Conservation (phyloP, 2,888 invertebrate genomes). For the Acronicta alni region DNA sequence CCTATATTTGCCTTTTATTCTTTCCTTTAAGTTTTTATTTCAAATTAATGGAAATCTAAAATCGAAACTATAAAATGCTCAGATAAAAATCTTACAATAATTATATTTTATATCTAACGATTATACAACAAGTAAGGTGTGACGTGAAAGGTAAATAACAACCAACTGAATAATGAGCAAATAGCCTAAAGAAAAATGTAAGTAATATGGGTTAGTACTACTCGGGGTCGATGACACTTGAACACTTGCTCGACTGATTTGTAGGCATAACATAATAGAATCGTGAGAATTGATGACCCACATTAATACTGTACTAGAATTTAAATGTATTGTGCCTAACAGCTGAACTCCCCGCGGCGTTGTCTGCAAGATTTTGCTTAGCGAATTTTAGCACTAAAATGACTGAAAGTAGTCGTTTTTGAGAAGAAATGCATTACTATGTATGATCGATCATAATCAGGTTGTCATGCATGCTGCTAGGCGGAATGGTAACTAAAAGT, state of each 20-base stretch:
- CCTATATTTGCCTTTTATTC: too few relatives aligned
- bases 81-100: too few relatives aligned
- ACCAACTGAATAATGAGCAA: slow-evolving; percentile 37
- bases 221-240: slow-evolving; percentile 57
- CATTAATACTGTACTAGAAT: slow-evolving; percentile 62
- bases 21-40: too few relatives aligned
- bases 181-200: slow-evolving; percentile 40
- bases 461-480: too few relatives aligned
- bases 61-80: too few relatives aligned
- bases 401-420: too few relatives aligned
- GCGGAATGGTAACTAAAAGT: too few relatives aligned
- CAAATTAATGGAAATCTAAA: not conserved
- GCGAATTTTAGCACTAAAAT: not conserved
- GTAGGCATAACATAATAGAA: slow-evolving; percentile 64
- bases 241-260: slow-evolving; percentile 58
- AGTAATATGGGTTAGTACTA: slow-evolving; percentile 53
- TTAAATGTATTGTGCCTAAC: slow-evolving; percentile 37
- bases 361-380: slow-evolving; percentile 2
- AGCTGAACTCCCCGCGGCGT: slow-evolving; percentile 11
- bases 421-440: too few relatives aligned
- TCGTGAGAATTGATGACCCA: slow-evolving; percentile 67
- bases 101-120: too few relatives aligned
- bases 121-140: slow-evolving; percentile 2
- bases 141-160: slow-evolving; percentile 21
- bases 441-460: too few relatives aligned